phyloP scores from a whole-genome alignment of 2,797 vertebrate genomes.

The Lithobates sylvaticus region DNA sequence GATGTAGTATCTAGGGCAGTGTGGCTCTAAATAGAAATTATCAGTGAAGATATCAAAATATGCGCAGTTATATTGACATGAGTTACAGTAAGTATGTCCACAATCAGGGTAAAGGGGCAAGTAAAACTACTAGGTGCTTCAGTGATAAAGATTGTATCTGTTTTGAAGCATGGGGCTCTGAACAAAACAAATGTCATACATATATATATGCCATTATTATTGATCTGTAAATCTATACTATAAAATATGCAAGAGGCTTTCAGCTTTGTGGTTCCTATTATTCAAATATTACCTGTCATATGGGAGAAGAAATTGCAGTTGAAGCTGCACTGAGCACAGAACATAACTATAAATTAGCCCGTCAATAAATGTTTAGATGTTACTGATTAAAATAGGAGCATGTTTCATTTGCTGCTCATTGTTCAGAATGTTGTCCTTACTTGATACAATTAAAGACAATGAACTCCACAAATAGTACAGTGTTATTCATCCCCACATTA shows the following conservation, averaged over 20 bases:
- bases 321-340: constrained; percentile 10
- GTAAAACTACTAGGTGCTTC: neutral
- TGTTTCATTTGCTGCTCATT: neutral
- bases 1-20: neutral
- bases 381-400: constrained; percentile 12
- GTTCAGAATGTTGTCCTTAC: neutral
- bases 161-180: neutral
- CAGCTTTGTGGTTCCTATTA: constrained; percentile 20
- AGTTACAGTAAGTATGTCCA: neutral
- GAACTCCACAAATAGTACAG: neutral
- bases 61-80: neutral
- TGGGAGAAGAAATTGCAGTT: constrained; percentile 3
- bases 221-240: constrained; percentile 32
- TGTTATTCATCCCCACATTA: neutral
- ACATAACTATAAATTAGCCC: constrained; percentile 23
- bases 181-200: constrained; percentile 37
- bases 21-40: neutral
- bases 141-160: neutral
- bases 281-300: constrained; percentile 41
- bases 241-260: constrained; percentile 56
- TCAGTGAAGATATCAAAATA: neutral
- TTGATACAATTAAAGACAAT: neutral
- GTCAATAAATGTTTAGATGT: constrained; percentile 5
- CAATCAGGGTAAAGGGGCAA: neutral
- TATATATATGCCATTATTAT: constrained; percentile 40